Conservation (phyloP, 2,113 vertebrate species). For the Phyllostomus hastatus region DNA sequence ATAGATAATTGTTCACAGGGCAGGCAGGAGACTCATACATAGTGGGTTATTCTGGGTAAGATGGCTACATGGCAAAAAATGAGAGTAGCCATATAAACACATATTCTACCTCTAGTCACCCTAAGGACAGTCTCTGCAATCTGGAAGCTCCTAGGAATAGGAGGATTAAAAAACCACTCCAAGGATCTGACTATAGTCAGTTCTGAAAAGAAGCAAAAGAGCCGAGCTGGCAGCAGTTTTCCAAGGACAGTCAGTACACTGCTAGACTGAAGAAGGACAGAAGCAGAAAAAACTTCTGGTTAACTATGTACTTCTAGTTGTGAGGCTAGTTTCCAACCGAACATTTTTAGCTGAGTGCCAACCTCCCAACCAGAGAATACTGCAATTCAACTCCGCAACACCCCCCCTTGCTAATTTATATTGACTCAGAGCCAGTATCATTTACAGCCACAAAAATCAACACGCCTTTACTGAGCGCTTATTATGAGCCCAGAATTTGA, state of each 20-base stretch:
- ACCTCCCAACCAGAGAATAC: constrained; percentile 34
- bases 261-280: background rate
- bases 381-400: constrained; percentile 14
- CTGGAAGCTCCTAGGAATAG: background rate
- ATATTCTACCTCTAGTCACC: background rate
- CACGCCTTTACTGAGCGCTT: constrained; percentile 40
- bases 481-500: constrained; percentile 44
- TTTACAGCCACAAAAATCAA: constrained; percentile 58
- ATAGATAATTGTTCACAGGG: background rate
- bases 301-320: background rate
- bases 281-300: background rate
- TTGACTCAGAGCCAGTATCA: constrained; percentile 49
- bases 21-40: background rate
- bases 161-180: constrained; percentile 13
- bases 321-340: constrained; percentile 26
- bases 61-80: constrained; percentile 9
- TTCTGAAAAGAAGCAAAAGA: constrained; percentile 47
- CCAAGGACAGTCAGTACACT: constrained; percentile 17
- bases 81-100: background rate
- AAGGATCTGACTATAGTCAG: background rate
- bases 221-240: constrained; percentile 16
- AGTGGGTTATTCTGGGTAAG: background rate
- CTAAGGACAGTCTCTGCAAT: background rate
- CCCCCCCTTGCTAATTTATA: constrained; percentile 19
- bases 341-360: constrained; percentile 38